phyloP scores from a whole-genome alignment of 2,113 vertebrate species.

The Thunnus thynnus region DNA sequence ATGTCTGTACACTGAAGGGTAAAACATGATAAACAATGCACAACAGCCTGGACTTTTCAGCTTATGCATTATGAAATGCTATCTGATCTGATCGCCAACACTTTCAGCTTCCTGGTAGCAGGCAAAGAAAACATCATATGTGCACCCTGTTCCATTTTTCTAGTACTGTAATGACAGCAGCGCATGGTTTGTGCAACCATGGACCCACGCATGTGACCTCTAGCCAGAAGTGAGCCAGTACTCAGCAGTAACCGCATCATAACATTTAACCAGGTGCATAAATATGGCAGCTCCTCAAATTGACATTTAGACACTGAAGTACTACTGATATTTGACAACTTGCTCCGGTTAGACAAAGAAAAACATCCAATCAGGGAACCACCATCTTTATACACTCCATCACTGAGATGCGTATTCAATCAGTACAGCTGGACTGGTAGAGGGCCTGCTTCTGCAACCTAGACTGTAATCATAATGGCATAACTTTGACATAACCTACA shows the following conservation, averaged over 20 bases:
- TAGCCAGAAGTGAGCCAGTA: slow-evolving; percentile 12
- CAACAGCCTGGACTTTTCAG: not conserved
- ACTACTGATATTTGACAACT: slow-evolving; percentile 40
- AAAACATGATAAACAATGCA: not conserved
- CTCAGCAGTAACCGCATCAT: slow-evolving; percentile 35
- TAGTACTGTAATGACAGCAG: not conserved
- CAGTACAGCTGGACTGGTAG: slow-evolving; percentile 18
- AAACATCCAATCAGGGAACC: slow-evolving; percentile 41
- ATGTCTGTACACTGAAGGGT: not conserved
- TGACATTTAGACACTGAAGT: slow-evolving; percentile 18
- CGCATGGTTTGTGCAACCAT: slow-evolving; percentile 15
- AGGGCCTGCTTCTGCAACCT: slow-evolving; percentile 46
- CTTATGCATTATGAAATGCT: not conserved
- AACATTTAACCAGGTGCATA: slow-evolving; percentile 59
- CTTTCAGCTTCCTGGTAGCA: not conserved
- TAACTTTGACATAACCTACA: slow-evolving; percentile 79
- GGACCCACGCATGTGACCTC: slow-evolving; percentile 1
- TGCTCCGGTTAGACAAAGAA: slow-evolving; percentile 29
- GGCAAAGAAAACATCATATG: slow-evolving; percentile 15
- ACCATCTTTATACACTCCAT: slow-evolving; percentile 35
- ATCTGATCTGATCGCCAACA: not conserved
- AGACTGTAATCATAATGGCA: slow-evolving; percentile 64
- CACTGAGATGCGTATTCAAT: slow-evolving; percentile 32
- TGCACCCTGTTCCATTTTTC: slow-evolving; percentile 13
- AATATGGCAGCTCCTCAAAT: slow-evolving; percentile 29